Conservation (phyloP, 2,113 vertebrate species). For the Rattus rattus region DNA sequence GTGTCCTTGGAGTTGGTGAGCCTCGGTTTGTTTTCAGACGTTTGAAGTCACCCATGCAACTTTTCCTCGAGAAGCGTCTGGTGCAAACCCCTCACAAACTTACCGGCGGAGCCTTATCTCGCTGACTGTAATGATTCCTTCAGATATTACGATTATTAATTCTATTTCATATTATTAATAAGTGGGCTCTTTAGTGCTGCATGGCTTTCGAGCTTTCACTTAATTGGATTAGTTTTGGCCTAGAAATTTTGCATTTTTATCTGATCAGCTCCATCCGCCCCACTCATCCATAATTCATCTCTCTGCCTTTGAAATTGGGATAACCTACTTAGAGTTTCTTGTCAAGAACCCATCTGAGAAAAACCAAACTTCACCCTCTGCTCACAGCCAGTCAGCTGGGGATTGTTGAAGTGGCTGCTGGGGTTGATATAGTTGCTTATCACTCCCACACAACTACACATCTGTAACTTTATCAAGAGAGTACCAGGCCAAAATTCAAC, state of each 20-base stretch:
- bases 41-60: background rate
- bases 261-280: slow-evolving; percentile 35
- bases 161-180: slow-evolving; percentile 33
- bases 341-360: slow-evolving; percentile 6
- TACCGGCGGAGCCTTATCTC: background rate
- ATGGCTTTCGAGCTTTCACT: slow-evolving; percentile 59
- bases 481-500: slow-evolving; percentile 32
- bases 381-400: background rate
- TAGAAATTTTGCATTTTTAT: slow-evolving; percentile 58
- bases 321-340: slow-evolving; percentile 70
- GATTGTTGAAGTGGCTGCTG: background rate
- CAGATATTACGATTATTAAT: slow-evolving; percentile 44
- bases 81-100: background rate
- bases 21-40: background rate
- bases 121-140: background rate
- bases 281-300: slow-evolving; percentile 70
- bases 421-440: background rate
- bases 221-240: slow-evolving; percentile 65
- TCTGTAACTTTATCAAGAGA: slow-evolving; percentile 24
- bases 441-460: background rate
- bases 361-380: background rate
- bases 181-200: slow-evolving; percentile 9
- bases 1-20: background rate
- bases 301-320: slow-evolving; percentile 61
- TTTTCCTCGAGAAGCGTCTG: background rate